These are phyloP conservation scores for Apocrypta bakeri DNA, from an alignment of 1,140 invertebrate species.

Conservation along the genomic window DNA sequence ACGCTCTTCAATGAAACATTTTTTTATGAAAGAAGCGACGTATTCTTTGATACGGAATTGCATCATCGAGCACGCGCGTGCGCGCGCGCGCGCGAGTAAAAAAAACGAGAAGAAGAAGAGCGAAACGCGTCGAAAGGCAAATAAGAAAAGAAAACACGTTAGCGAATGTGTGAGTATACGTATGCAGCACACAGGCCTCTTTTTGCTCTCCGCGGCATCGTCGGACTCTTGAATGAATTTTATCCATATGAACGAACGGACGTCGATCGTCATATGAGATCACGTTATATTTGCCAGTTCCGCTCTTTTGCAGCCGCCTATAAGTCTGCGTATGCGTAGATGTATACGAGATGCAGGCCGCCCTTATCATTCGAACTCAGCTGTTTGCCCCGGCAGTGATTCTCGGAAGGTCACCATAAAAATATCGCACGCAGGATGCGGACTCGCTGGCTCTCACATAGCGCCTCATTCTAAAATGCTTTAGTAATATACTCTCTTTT, in stretches of 20 bases:
- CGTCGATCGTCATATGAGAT: slow-evolving; percentile 48
- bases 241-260: slow-evolving; percentile 32
- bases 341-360: background rate
- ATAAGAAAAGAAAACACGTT: background rate
- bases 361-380: slow-evolving; percentile 62
- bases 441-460: slow-evolving; percentile 36
- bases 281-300: slow-evolving; percentile 43
- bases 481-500: slow-evolving; percentile 29
- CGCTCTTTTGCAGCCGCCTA: background rate
- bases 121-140: background rate
- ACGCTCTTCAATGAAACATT: slow-evolving; percentile 4
- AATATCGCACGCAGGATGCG: slow-evolving; percentile 62
- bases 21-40: background rate
- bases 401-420: slow-evolving; percentile 65
- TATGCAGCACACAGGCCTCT: background rate
- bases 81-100: too few species aligned
- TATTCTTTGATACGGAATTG: slow-evolving; percentile 18
- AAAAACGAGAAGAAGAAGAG: background rate
- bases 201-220: background rate
- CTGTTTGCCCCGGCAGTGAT: slow-evolving; percentile 59
- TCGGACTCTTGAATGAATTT: slow-evolving; percentile 32
- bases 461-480: slow-evolving; percentile 15
- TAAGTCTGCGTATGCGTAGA: background rate
- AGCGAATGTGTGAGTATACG: background rate
- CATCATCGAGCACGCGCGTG: slow-evolving; percentile 19